Conservation (phyloP, 2,797 vertebrate genomes). For the Denticeps clupeoides region DNA sequence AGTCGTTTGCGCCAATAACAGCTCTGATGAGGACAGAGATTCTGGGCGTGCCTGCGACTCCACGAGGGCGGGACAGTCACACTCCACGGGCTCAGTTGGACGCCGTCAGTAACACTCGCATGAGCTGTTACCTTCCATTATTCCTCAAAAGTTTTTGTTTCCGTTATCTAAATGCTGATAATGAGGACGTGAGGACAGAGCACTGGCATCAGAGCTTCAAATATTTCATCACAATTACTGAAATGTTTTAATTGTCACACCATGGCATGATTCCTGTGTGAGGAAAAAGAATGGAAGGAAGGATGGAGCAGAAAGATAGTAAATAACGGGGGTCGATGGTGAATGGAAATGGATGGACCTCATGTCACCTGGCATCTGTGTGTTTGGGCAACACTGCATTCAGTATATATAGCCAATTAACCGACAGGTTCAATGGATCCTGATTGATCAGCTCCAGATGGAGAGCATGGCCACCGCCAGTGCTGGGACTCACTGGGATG, state of each 20-base stretch:
- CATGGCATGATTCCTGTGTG: too few species aligned
- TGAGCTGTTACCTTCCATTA: too few species aligned
- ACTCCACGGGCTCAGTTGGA: not conserved
- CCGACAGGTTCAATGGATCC: conserved; percentile 52
- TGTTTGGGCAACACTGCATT: conserved; percentile 7
- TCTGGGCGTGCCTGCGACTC: conserved; percentile 22
- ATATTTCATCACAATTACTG: too few species aligned
- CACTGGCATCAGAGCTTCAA: too few species aligned
- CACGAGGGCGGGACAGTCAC: conserved; percentile 16
- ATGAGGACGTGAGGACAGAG: too few species aligned
- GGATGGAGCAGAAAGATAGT: not conserved
- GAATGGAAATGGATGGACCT: too few species aligned
- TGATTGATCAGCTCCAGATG: conserved; percentile 54
- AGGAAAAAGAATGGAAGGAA: too few species aligned
- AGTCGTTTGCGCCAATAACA: conserved; percentile 71
- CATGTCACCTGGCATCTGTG: conserved; percentile 4
- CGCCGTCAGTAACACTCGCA: not conserved
- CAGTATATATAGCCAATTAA: conserved; percentile 45
- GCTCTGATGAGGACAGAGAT: conserved; percentile 54
- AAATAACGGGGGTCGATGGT: too few species aligned
- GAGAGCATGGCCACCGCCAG: conserved; percentile 42
- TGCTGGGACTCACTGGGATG: conserved; percentile 17
- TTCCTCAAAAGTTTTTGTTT: too few species aligned
- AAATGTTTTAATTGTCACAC: too few species aligned
- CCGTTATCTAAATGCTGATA: too few species aligned